Conservation (phyloP, 2,888 invertebrate species). For the Caenorhabditis doughertyi region DNA sequence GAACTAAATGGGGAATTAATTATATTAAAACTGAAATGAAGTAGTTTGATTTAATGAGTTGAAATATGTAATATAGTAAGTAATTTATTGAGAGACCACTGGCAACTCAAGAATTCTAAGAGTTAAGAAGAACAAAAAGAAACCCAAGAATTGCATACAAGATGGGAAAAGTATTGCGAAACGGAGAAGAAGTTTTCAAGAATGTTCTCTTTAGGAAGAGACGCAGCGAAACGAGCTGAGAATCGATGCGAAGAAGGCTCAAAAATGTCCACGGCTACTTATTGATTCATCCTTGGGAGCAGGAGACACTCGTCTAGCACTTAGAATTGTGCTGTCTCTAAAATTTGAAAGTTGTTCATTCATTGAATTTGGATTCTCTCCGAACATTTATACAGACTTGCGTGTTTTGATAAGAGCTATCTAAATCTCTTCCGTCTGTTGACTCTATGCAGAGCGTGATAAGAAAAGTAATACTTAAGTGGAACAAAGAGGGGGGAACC, state of each 20-base stretch:
- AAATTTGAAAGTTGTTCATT: conserved; percentile 7
- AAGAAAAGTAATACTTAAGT: conserved; percentile 39
- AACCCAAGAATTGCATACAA: conserved; percentile 38
- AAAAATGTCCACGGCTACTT: conserved; percentile 48
- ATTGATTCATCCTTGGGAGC: conserved; percentile 33
- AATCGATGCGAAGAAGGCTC: conserved; percentile 56
- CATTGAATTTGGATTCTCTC: background rate
- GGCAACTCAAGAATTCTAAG: too few species aligned
- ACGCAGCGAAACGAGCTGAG: conserved; percentile 37
- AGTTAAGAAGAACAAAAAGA: conserved; percentile 26
- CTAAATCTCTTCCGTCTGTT: conserved; percentile 15
- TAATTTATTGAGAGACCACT: too few species aligned
- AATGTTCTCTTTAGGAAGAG: conserved; percentile 23
- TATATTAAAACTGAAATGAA: too few species aligned
- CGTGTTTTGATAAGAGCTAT: conserved; percentile 49
- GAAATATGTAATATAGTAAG: too few species aligned
- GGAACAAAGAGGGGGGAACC: conserved; percentile 20
- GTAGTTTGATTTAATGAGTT: too few species aligned
- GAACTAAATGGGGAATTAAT: too few species aligned
- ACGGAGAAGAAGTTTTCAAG: conserved; percentile 48
- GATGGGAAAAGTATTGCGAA: conserved; percentile 52
- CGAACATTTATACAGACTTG: conserved; percentile 32
- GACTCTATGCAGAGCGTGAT: conserved; percentile 21
- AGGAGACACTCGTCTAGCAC: conserved; percentile 3
- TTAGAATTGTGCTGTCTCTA: background rate